Evolutionary conservation across 2,888 invertebrate species (phyloP).

Genomic region (Pasiphila rectangulata): DNA sequence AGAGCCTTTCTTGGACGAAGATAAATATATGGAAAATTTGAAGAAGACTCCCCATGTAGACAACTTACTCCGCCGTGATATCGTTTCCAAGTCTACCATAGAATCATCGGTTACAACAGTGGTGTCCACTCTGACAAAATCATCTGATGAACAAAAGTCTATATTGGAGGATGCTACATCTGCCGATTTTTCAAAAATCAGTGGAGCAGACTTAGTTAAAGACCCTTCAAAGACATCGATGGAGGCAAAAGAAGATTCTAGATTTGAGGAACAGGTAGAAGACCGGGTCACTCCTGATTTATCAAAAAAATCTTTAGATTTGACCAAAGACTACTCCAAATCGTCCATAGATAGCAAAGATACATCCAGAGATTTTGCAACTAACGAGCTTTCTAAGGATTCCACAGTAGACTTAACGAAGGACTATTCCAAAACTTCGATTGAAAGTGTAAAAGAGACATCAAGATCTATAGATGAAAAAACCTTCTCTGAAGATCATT

Average conservation of each 20-base stretch:
- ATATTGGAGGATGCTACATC: constrained; percentile 72
- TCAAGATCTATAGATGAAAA: constrained; percentile 74
- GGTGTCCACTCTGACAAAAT: constrained; percentile 69
- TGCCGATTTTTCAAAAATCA: constrained; percentile 72
- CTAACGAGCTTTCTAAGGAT: constrained; percentile 74
- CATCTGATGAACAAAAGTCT: constrained; percentile 73
- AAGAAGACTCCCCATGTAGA: constrained; percentile 62
- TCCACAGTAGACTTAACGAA: constrained; percentile 73
- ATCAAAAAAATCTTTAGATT: constrained; percentile 72
- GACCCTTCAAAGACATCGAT: constrained; percentile 71
- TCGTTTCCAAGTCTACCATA: constrained; percentile 73
- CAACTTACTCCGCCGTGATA: constrained; percentile 55
- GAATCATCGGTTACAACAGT: constrained; percentile 75
- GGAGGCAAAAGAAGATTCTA: constrained; percentile 66
- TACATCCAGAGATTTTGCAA: constrained; percentile 74
- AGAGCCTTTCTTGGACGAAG: constrained; percentile 35
- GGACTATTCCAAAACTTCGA: constrained; percentile 71
- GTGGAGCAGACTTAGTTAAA: constrained; percentile 70
- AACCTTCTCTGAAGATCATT: constrained; percentile 75
- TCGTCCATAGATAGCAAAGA: constrained; percentile 77
- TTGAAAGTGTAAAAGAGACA: constrained; percentile 72
- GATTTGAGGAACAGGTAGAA: constrained; percentile 60
- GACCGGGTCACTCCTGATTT: constrained; percentile 70
- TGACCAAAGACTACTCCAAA: constrained; percentile 75
- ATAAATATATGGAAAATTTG: constrained; percentile 34